phyloP scores from a whole-genome alignment of 1,140 invertebrate genomes.

The Drosophila trapezifrons region DNA sequence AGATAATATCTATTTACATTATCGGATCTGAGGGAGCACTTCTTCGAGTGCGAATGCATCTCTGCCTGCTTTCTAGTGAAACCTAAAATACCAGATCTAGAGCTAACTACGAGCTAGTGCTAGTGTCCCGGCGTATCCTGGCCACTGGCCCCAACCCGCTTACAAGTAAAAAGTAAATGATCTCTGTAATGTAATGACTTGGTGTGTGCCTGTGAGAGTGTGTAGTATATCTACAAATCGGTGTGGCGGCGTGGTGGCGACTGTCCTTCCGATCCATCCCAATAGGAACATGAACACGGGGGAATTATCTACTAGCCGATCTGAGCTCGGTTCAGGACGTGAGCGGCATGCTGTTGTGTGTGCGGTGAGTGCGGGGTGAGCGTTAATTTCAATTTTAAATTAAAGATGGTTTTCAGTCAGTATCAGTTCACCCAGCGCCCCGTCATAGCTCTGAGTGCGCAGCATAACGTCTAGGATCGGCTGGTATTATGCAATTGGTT shows the following conservation, averaged over 20 bases:
- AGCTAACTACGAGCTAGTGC: slow-evolving; percentile 5
- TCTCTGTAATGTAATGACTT: slow-evolving; percentile 44
- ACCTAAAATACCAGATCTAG: slow-evolving; percentile 32
- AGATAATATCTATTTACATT: slow-evolving; percentile 42
- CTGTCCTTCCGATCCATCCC: slow-evolving; percentile 20
- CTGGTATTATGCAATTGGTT: slow-evolving; percentile 55
- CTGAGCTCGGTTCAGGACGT: slow-evolving; percentile 1
- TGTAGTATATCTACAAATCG: slow-evolving; percentile 33
- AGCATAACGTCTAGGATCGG: slow-evolving; percentile 58
- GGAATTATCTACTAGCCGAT: background rate
- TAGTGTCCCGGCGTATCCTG: background rate
- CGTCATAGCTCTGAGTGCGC: slow-evolving; percentile 44
- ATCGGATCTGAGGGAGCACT: slow-evolving; percentile 26
- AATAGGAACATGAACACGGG: slow-evolving; percentile 42
- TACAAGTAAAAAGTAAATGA: slow-evolving; percentile 29
- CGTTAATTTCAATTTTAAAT: slow-evolving; percentile 60
- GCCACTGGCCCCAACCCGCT: slow-evolving; percentile 2
- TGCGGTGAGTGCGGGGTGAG: slow-evolving; percentile 26
- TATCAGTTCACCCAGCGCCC: slow-evolving; percentile 50
- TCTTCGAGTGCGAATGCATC: background rate
- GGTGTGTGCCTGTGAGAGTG: slow-evolving; percentile 35
- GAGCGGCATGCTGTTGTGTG: background rate
- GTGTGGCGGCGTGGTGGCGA: slow-evolving; percentile 6
- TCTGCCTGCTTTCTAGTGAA: slow-evolving; percentile 1
- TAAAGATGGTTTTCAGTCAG: slow-evolving; percentile 80